A percentile compares a stretch with the other conserved stretches of the same genome.
Evolutionary conservation across 2,888 invertebrate genomes (phyloP).

Genomic region (Gymnosoma rotundatum): DNA sequence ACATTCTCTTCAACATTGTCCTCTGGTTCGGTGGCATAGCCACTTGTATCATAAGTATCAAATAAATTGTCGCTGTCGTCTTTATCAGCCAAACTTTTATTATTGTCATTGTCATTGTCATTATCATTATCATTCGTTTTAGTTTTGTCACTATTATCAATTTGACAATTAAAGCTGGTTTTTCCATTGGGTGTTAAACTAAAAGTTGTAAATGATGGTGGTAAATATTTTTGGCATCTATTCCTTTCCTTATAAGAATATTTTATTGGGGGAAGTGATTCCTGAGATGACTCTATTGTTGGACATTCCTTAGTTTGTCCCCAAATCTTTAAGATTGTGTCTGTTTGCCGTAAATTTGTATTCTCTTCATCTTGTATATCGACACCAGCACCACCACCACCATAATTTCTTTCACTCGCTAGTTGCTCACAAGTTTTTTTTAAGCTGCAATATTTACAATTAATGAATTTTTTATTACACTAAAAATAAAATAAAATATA

Average conservation of each 20-base stretch:
- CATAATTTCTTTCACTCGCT: too few species aligned
- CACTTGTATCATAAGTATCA: slow-evolving; percentile 51
- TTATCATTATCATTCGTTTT: neutral
- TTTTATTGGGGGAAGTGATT: too few species aligned
- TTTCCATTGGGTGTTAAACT: neutral
- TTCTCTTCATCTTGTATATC: neutral
- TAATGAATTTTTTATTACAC: too few species aligned
- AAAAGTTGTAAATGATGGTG: neutral
- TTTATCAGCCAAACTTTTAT: neutral
- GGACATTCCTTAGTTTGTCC: too few species aligned
- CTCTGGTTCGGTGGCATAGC: slow-evolving; percentile 55
- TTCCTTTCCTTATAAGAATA: neutral
- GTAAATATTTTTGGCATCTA: neutral
- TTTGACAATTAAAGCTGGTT: neutral
- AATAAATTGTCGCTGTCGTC: neutral
- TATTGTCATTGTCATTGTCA: neutral
- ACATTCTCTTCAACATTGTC: neutral
- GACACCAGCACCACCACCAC: too few species aligned
- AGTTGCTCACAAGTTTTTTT: too few species aligned
- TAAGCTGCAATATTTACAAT: too few species aligned
- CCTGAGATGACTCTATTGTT: too few species aligned
- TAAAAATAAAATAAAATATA: too few species aligned
- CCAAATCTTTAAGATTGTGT: neutral
- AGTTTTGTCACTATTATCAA: neutral
- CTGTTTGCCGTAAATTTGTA: neutral